These are phyloP conservation scores for Patiria pectinifera DNA, from an alignment of 53 echinoderm and acorn worm species.

Conservation along the genomic window DNA sequence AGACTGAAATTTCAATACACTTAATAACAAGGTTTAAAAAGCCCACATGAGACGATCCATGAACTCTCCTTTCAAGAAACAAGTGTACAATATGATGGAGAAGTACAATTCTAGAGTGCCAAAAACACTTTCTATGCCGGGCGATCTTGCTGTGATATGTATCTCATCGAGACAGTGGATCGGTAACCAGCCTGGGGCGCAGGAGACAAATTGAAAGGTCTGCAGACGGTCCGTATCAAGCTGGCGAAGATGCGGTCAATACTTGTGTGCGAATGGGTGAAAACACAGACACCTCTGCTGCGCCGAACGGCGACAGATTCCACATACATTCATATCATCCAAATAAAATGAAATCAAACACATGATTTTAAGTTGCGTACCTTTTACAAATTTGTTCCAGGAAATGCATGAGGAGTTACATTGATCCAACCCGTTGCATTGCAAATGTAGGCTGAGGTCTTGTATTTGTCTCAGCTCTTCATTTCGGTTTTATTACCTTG, in stretches of 20 bases:
- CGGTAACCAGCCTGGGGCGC: constrained; percentile 27
- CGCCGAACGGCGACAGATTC: not conserved
- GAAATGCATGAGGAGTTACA: too few relatives aligned
- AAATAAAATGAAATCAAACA: too few relatives aligned
- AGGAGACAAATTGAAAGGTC: constrained; percentile 55
- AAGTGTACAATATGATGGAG: constrained; percentile 5
- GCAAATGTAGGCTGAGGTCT: too few relatives aligned
- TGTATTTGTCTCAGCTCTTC: too few relatives aligned
- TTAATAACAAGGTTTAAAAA: not conserved
- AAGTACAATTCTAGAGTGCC: constrained; percentile 16
- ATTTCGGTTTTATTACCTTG: too few relatives aligned
- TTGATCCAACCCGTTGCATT: too few relatives aligned
- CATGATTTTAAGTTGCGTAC: too few relatives aligned
- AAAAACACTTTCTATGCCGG: constrained; percentile 19
- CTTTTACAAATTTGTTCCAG: too few relatives aligned
- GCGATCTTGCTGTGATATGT: constrained; percentile 40
- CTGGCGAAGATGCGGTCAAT: constrained; percentile 44
- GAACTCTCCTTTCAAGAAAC: not conserved
- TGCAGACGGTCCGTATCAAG: constrained; percentile 49
- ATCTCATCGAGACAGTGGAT: constrained; percentile 47
- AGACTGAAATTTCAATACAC: not conserved
- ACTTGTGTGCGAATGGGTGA: constrained; percentile 44
- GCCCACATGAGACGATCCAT: not conserved
- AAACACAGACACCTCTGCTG: constrained; percentile 4
- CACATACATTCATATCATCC: too few relatives aligned